Evolutionary conservation across 2,888 invertebrate species (phyloP), one percentile per base, ranked within the genome.

Genomic region (Bellardia pandia): DNA sequence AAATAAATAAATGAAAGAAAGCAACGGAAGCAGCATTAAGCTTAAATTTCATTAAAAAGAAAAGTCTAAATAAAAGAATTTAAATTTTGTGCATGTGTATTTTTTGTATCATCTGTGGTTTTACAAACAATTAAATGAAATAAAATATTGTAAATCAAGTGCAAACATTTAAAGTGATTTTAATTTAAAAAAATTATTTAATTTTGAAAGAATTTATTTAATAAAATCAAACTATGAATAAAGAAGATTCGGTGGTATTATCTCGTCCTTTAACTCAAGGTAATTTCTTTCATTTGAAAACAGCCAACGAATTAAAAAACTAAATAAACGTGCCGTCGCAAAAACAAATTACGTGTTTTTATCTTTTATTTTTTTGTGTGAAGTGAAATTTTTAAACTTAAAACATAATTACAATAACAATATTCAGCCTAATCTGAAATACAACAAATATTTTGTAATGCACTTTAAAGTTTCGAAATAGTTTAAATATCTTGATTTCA

Each of bases 261-360:
- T 78, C 89, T 42, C 91, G 91, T 58, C 90, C 92, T 30, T 85
- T 89, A 56, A 89, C 91, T 5, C 92, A 92, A 92, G 92, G 92
- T 92, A 90, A 87, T 79, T n/a, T 48, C 48, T n/a, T 42, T 37
- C 37, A 37, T 37, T 4, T 37, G 37, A 37, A 37, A 37, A 4
- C 37, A 37, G 37, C 6, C 37, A 37, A 3, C 4, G 37, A 37
- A 37, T 37, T 33, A 33, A 37, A 37, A 37, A 37, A 37, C 6
- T 6, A 37, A 37, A 37, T 37, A 37, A 37, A 37, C 37, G 4
- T 37, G 37, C 37, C 37, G 37, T 37, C 37, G 37, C 37, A 37
- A 37, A 37, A 37, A 37, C 37, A 37, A 37, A 37, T 37, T 37
- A 37, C 37, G 37, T 37, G 37, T 37, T 6, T 37, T 37, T 37